Base-by-base conservation (phyloP, 2,888 invertebrate species). In the Copidosoma aretas region DNA sequence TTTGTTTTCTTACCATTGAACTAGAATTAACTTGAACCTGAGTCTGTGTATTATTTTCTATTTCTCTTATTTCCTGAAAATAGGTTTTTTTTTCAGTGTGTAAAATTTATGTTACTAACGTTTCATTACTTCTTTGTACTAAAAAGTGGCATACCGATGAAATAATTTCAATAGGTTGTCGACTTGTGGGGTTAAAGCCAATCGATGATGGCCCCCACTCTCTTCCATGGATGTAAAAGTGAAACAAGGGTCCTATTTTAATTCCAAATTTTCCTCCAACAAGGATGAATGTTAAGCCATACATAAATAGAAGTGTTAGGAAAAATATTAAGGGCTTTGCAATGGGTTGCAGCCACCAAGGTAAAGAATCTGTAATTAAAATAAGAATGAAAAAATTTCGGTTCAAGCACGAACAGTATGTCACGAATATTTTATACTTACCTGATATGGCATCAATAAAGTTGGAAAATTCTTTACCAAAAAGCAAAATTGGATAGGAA, bases 401-500 rank as follows among this genome's bases (percentile, higher is more conserved):
- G n/a, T n/a, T n/a, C n/a, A 17, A 21, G n/a, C n/a, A 21, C 49
- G 5, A 54, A 24, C 12, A 54, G 10, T 8, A 25, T 17, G 17
- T n/a, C n/a, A 56, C 15, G 14, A 5, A n/a, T 43, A 21, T 32
- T 65, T 15, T 21, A 32, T 57, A 46, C 67, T 76, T 71, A 82
- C 82, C 68, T 22, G 81, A 82, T n/a, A 77, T 61, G 67, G 75
- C 72, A 10, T 70, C 24, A 59, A 80, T 72, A 64, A 80, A 80
- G 4, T 41, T 22, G 14, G 75, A 74, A 39, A 81, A 51, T 24
- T 62, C 63, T 63, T 70, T 57, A 10, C 81, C 81, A 41, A 75
- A 21, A 10, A 75, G 17, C 21, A 69, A 14, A 1, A 79, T 3
- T n/a, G 82, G 81, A 56, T 77, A 72, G 4, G 76, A 64, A 14